phyloP scores from a whole-genome alignment of 2,888 invertebrate species.

The Andrena minutula region DNA sequence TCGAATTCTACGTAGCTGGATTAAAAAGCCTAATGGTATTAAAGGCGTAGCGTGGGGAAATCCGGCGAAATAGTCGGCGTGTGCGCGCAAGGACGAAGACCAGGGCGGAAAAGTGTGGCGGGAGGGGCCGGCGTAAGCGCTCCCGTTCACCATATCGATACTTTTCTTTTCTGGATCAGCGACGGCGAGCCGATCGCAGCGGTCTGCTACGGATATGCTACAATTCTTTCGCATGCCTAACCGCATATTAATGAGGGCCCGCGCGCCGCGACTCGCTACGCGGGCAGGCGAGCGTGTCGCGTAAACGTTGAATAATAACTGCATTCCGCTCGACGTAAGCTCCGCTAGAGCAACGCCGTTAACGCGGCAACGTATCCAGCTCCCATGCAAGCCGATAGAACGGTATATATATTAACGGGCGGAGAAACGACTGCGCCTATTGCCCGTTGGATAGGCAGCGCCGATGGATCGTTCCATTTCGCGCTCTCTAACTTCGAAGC shows the following conservation, averaged over 20 bases:
- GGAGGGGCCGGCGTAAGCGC: slow-evolving; percentile 33
- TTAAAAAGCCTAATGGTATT: too few species aligned
- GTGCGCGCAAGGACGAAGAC: slow-evolving; percentile 27
- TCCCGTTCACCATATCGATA: slow-evolving; percentile 58
- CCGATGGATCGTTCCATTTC: slow-evolving; percentile 35
- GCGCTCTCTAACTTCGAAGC: not conserved
- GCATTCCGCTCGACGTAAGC: slow-evolving; percentile 71
- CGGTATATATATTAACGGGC: slow-evolving; percentile 68
- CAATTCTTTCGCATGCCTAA: slow-evolving; percentile 69
- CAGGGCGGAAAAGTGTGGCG: slow-evolving; percentile 39
- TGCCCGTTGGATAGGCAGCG: slow-evolving; percentile 52
- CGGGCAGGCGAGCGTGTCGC: slow-evolving; percentile 75
- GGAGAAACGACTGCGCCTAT: slow-evolving; percentile 54
- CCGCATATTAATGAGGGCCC: slow-evolving; percentile 71
- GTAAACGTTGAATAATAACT: slow-evolving; percentile 81
- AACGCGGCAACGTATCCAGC: slow-evolving; percentile 22
- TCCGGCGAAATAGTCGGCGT: not conserved
- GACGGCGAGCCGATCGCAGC: slow-evolving; percentile 8
- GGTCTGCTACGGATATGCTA: slow-evolving; percentile 48
- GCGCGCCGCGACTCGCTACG: slow-evolving; percentile 54
- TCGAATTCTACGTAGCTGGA: too few species aligned
- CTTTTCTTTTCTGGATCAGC: slow-evolving; percentile 34
- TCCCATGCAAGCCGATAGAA: slow-evolving; percentile 20
- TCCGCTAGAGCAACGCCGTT: slow-evolving; percentile 18
- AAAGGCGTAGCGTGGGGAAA: not conserved